phyloP scores from a whole-genome alignment of 2,888 invertebrate species.

The Thecocarcelia acutangulata region DNA sequence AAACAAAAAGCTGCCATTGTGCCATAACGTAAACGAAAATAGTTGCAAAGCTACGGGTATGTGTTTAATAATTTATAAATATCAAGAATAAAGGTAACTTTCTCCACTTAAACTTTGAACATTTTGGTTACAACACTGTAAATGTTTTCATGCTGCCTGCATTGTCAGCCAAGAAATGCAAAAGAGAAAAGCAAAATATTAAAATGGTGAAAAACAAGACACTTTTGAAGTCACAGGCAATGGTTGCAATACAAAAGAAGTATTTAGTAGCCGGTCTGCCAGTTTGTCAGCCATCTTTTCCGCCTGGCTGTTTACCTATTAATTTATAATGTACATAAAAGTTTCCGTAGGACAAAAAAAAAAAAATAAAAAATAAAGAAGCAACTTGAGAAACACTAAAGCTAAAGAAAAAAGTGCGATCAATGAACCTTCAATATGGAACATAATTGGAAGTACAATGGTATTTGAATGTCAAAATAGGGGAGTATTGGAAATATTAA shows the following conservation, averaged over 20 bases:
- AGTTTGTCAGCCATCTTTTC: slow-evolving; percentile 4
- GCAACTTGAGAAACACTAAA: slow-evolving; percentile 10
- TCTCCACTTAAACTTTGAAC: slow-evolving; percentile 53
- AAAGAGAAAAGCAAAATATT: slow-evolving; percentile 39
- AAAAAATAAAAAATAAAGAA: neutral
- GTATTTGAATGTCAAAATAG: slow-evolving; percentile 1
- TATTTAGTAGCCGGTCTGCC: slow-evolving; percentile 22
- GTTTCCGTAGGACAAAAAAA: neutral
- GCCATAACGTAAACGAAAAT: slow-evolving; percentile 2
- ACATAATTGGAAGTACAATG: slow-evolving; percentile 21
- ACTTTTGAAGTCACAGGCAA: slow-evolving; percentile 12
- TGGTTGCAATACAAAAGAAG: slow-evolving; percentile 2
- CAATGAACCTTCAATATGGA: slow-evolving; percentile 53
- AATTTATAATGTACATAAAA: slow-evolving; percentile 38
- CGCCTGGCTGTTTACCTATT: slow-evolving; percentile 28
- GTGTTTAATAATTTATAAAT: slow-evolving; percentile 37
- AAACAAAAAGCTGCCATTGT: slow-evolving; percentile 32
- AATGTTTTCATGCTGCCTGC: slow-evolving; percentile 33
- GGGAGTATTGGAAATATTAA: slow-evolving; percentile 1
- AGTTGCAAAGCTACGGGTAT: neutral
- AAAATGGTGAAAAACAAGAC: slow-evolving; percentile 51
- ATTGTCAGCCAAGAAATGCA: slow-evolving; percentile 37
- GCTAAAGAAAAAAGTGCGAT: slow-evolving; percentile 14
- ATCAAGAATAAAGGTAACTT: neutral
- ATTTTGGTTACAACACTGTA: slow-evolving; percentile 35